Evolutionary conservation across 2,888 invertebrate species (phyloP).

Genomic region (Glyphotaelius pellucidus): DNA sequence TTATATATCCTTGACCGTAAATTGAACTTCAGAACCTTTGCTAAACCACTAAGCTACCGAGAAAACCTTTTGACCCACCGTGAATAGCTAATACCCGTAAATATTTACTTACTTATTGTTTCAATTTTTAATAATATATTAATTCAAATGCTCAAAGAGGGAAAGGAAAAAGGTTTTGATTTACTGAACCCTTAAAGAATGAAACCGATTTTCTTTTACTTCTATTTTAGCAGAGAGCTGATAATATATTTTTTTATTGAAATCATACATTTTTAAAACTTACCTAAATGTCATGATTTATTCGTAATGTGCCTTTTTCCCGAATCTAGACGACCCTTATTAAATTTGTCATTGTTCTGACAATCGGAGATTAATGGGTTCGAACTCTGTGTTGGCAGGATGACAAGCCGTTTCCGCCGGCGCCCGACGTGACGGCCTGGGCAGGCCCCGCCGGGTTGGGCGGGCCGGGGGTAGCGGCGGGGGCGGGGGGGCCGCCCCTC

Average conservation of each 20-base stretch:
- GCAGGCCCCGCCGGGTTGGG: slow-evolving; percentile 53
- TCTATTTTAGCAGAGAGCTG: neutral
- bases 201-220: neutral
- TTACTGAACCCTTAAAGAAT: neutral
- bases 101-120: neutral
- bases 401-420: slow-evolving; percentile 75
- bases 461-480: slow-evolving; percentile 67
- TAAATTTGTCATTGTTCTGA: slow-evolving; percentile 30
- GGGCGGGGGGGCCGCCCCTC: slow-evolving; percentile 66
- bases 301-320: neutral
- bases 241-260: neutral
- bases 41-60: neutral
- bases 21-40: neutral
- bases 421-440: slow-evolving; percentile 79
- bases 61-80: neutral
- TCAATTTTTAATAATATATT: too few relatives aligned
- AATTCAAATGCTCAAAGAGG: neutral
- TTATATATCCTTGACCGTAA: neutral
- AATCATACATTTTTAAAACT: neutral
- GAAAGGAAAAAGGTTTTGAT: neutral
- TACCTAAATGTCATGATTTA: neutral
- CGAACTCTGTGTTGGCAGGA: slow-evolving; percentile 69
- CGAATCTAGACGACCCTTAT: slow-evolving; percentile 3
- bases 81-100: neutral
- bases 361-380: slow-evolving; percentile 28